Base-by-base conservation (phyloP, 2,113 vertebrate species). In the Leiothrix lutea region DNA sequence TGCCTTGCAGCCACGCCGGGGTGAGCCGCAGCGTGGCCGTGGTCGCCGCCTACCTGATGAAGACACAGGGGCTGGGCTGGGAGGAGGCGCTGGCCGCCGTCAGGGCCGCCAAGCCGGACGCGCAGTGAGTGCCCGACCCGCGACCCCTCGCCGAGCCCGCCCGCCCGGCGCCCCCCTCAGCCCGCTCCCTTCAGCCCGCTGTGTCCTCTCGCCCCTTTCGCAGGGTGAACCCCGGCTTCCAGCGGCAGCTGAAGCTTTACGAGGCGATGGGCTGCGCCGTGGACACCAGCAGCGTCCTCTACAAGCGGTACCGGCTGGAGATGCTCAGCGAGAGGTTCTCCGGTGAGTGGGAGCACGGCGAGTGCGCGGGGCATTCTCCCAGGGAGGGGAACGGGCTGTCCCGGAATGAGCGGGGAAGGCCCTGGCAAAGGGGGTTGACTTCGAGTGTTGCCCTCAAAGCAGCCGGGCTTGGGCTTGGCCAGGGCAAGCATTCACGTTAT, bases 151-250 rank as follows among this genome's bases (percentile, higher is more conserved):
- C n/a, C n/a, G n/a, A n/a, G n/a, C n/a, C n/a, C n/a, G n/a, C n/a
- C n/a, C n/a, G n/a, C n/a, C n/a, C n/a, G n/a, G n/a, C n/a, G n/a
- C n/a, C n/a, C n/a, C n/a, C n/a, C n/a, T n/a, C n/a, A n/a, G n/a
- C n/a, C n/a, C n/a, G n/a, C n/a, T n/a, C n/a, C 56, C 23, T 53
- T 91, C 25, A 57, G 11, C 4, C 40, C 36, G 9, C 35, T 50
- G 48, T 50, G 48, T 78, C 20, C 33, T 80, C 66, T 57, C 53
- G 29, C 25, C 61, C 44, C 70, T 72, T 47, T 88, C 95, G 47
- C 89, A 99, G 99, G 97, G 98, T 99, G 92, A 99, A 99, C 95
- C 94, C 98, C 11, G 99, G 98, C 11, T 99, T 99, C 97, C 98
- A 98, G 86, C 95, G 95, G 70, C 99, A 99, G 94, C 92, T 99